Conservation (phyloP, 2,113 vertebrate genomes). For the Gobiocypris rarus region DNA sequence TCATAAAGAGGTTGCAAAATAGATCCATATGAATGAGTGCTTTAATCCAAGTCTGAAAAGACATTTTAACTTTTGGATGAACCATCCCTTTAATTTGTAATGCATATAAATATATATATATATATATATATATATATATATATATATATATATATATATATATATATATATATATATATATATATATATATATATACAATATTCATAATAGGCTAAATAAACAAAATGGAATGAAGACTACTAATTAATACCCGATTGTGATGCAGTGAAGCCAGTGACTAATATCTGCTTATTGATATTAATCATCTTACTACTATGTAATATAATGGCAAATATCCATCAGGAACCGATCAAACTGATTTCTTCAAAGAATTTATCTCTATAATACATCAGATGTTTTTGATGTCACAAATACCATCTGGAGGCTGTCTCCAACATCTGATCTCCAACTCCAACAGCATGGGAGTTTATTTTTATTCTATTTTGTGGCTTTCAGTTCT, state of each 20-base stretch:
- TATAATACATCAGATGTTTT: slow-evolving; percentile 10
- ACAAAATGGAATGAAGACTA: background rate
- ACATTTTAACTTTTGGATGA: too few species aligned
- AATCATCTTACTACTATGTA: background rate
- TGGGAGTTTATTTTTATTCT: background rate
- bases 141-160: too few species aligned
- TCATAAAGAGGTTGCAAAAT: too few species aligned
- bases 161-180: too few species aligned
- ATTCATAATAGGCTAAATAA: background rate
- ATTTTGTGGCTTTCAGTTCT: background rate
- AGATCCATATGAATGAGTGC: too few species aligned
- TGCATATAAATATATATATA: too few species aligned
- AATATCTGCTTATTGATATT: background rate
- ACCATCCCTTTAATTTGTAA: too few species aligned
- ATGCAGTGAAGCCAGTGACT: background rate
- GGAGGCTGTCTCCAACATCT: slow-evolving; percentile 28
- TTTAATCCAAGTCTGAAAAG: too few species aligned
- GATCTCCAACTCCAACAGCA: background rate
- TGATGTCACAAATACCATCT: slow-evolving; percentile 19
- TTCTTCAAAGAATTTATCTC: background rate
- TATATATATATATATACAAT: too few species aligned
- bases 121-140: too few species aligned
- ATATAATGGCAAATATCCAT: slow-evolving; percentile 23
- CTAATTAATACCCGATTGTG: slow-evolving; percentile 11
- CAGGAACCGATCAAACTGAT: background rate